Evolutionary conservation across 2,797 vertebrate genomes (phyloP).

Genomic region (Apogon talboti): DNA sequence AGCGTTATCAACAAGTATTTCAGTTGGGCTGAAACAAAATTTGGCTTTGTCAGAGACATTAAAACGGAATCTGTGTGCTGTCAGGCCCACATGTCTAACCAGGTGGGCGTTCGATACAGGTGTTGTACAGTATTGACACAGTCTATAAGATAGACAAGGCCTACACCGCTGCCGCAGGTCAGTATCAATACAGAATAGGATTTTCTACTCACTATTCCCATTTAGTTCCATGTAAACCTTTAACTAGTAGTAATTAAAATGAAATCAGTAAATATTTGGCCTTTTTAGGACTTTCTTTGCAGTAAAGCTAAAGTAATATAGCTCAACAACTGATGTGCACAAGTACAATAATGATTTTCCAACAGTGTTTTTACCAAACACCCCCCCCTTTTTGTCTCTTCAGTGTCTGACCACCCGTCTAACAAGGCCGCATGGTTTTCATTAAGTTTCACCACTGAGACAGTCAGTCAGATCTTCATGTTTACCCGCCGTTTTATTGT

Average conservation of each 20-base stretch:
- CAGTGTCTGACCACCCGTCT: background rate
- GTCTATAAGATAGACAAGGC: slow-evolving; percentile 1
- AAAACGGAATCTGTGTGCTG: background rate
- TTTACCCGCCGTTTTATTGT: slow-evolving; percentile 14
- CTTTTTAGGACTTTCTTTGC: background rate
- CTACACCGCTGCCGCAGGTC: background rate
- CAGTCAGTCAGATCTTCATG: slow-evolving; percentile 5
- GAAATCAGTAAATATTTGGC: background rate
- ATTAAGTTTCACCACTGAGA: background rate
- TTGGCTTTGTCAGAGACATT: slow-evolving; percentile 13
- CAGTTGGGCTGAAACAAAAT: background rate
- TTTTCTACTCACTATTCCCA: background rate
- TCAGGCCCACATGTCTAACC: slow-evolving; percentile 25
- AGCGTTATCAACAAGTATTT: background rate
- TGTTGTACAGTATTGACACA: slow-evolving; percentile 2
- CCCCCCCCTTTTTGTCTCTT: background rate
- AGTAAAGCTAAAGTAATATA: background rate
- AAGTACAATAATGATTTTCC: background rate
- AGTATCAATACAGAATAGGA: background rate
- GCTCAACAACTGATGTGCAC: background rate
- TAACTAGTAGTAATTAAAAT: background rate
- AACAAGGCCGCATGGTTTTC: background rate
- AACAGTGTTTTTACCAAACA: background rate
- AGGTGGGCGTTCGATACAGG: slow-evolving; percentile 21
- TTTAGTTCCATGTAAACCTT: background rate